Evolutionary conservation across 2,113 vertebrate species (phyloP), one percentile per base, ranked within the genome.

Genomic region (Microcebus griseorufus): DNA sequence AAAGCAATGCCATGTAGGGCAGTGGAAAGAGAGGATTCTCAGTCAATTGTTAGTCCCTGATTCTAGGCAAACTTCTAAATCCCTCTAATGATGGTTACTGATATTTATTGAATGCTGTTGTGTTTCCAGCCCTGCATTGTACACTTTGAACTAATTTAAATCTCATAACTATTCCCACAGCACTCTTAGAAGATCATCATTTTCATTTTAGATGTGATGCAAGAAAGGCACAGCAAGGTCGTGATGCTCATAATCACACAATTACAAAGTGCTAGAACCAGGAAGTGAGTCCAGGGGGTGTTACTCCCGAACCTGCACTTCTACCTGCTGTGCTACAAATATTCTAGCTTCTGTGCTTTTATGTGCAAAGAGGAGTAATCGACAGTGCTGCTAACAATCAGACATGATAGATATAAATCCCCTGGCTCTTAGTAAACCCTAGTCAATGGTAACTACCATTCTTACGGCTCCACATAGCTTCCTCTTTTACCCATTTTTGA

Each of bases 251-350:
- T 34, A 9, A 13, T 13, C 45, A 51, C 16, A 0, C 29, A 9
- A 6, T 12, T 62, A 42, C 9, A 34, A 79, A 69, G 14, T 29
- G 17, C 37, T 29, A 5, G 23, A 53, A n/a, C 13, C 75, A 82
- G 37, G 32, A 0, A 42, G 37, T 3, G 65, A 23, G 45, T 22
- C 3, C 7, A 64, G 23, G 45, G 2, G 17, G 3, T 4, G 6
- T 25, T 10, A 34, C 22, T 22, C 5, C 20, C 32, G 32, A 86
- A n/a, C 20, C 17, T 53, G 4, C 25, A 3, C 13, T 62, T 16
- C 37, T 67, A 8, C 25, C 34, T 45, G 11, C 32, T 37, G 0
- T 6, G 0, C 11, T 16, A 0, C 29, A 2, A 3, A 10, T 11
- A 12, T 27, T 37, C 89, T 34, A 42, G 3, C 5, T 22, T 62